Percentiles rank a stretch among this genome's conserved stretches.
These are phyloP conservation scores for Salticus scenicus DNA, from an alignment of 2,888 invertebrate genomes.

Conservation along the genomic window DNA sequence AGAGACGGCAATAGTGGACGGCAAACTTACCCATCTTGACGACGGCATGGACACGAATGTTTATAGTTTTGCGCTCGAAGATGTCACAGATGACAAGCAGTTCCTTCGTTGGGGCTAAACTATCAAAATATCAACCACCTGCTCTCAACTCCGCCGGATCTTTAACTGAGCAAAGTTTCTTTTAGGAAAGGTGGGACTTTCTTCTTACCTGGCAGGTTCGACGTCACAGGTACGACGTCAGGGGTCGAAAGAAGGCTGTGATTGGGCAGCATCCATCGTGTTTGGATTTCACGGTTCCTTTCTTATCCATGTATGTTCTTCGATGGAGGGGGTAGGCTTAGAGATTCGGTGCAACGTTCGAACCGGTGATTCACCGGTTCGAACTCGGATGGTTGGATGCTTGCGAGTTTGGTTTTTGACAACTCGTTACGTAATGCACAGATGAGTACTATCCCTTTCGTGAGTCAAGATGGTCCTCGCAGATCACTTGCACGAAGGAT, in stretches of 20 bases:
- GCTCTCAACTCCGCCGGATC: conserved; percentile 36
- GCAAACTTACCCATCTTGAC: conserved; percentile 51
- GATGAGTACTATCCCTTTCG: background rate
- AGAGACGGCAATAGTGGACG: background rate
- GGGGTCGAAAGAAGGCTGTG: too few species aligned
- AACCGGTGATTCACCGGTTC: background rate
- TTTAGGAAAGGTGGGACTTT: conserved; percentile 31
- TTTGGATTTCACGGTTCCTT: background rate
- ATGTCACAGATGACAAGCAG: conserved; percentile 18
- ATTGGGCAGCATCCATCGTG: background rate
- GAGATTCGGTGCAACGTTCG: background rate
- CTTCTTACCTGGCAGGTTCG: conserved; percentile 62
- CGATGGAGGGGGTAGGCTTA: background rate
- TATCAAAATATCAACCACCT: conserved; percentile 30
- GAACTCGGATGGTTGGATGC: background rate
- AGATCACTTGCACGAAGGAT: background rate
- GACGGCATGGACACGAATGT: conserved; percentile 53
- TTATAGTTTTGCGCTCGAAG: background rate
- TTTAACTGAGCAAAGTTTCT: conserved; percentile 38
- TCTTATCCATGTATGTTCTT: conserved; percentile 6
- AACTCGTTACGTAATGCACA: conserved; percentile 3
- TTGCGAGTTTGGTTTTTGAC: background rate
- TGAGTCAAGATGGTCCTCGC: background rate
- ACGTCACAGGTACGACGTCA: conserved; percentile 21
- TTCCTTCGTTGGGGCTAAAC: background rate